Percentiles rank a stretch among this genome's conserved stretches.
Evolutionary conservation across 2,888 invertebrate genomes (phyloP).

Genomic region (Amphipoea lucens): DNA sequence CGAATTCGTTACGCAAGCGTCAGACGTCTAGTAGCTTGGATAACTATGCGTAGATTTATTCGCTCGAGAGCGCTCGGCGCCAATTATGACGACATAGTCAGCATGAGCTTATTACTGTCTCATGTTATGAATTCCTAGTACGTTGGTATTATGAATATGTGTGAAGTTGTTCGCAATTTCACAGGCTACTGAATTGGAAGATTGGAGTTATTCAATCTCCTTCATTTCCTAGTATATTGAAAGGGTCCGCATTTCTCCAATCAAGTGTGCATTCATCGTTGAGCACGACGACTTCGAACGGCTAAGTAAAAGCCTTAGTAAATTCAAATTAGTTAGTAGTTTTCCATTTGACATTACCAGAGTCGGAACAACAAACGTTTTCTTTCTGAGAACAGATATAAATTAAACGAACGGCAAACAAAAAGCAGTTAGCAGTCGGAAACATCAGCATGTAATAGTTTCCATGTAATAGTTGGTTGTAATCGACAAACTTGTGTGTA

Average conservation of each 20-base stretch:
- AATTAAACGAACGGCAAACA: slow-evolving; percentile 50
- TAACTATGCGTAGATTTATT: slow-evolving; percentile 64
- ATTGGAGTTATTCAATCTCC: slow-evolving; percentile 28
- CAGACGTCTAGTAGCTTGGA: slow-evolving; percentile 59
- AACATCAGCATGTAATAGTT: slow-evolving; percentile 57
- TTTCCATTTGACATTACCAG: slow-evolving; percentile 27
- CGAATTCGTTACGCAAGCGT: slow-evolving; percentile 63
- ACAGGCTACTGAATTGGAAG: slow-evolving; percentile 38
- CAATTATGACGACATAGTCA: slow-evolving; percentile 62
- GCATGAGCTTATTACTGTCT: slow-evolving; percentile 49
- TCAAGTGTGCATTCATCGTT: slow-evolving; percentile 24
- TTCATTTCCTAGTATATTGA: slow-evolving; percentile 20
- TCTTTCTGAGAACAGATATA: slow-evolving; percentile 50
- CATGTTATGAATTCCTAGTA: slow-evolving; percentile 58
- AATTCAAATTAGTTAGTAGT: slow-evolving; percentile 48
- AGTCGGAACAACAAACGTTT: slow-evolving; percentile 31
- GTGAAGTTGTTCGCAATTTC: slow-evolving; percentile 40
- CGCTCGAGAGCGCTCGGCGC: slow-evolving; percentile 60
- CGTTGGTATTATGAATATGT: slow-evolving; percentile 29
- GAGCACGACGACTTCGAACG: not conserved
- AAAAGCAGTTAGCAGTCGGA: slow-evolving; percentile 56
- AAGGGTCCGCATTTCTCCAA: slow-evolving; percentile 18
- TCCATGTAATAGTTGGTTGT: slow-evolving; percentile 59
- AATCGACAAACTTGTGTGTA: slow-evolving; percentile 63
- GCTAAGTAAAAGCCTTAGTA: slow-evolving; percentile 17